Base-by-base conservation (phyloP, 2,797 vertebrate species). In the Chelidonichthys spinosus region DNA sequence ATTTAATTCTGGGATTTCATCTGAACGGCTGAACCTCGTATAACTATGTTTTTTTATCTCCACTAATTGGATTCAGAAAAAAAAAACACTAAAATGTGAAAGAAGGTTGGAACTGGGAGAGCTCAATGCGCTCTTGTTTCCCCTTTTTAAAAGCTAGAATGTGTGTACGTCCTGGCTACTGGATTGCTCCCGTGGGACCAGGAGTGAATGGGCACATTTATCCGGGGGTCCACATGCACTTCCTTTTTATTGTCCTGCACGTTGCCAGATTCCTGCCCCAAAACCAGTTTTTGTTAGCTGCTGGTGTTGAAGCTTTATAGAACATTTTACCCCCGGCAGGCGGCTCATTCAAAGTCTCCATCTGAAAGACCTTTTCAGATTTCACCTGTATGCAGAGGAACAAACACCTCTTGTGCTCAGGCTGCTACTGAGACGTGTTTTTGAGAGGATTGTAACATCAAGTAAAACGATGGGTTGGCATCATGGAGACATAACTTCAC, bases 201-300 rank as follows among this genome's bases (percentile, higher is more conserved):
- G 25, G 4, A 76, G 43, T 90, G 83, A 93, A 91, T 87, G 75
- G 85, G 76, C 78, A 87, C 84, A 85, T 91, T 93, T 92, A 88
- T 90, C 82, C 83, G 74, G 84, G 76, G 67, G 78, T 87, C 70
- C 72, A 75, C 81, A 72, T 81, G 74, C 72, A 83, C 90, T 93
- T 92, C 87, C 88, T 88, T 78, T 82, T 89, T 69, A 87, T 90
- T 92, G 89, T 92, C 76, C 66, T 64, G 49, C 71, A 72, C 73
- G 10, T 78, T 82, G 69, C 79, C 83, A 90, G 72, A 86, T 82
- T 90, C 77, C 76, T 80, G 72, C 76, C 69, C 25, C 76, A 44
- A 66, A 81, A 72, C 61, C 58, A 82, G 69, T 74, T 65, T 82
- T 81, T 86, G 75, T 69, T 52, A 70, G 75, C 82, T 50, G 69